Conservation (phyloP, 2,797 vertebrate species). For the Todus mexicanus region DNA sequence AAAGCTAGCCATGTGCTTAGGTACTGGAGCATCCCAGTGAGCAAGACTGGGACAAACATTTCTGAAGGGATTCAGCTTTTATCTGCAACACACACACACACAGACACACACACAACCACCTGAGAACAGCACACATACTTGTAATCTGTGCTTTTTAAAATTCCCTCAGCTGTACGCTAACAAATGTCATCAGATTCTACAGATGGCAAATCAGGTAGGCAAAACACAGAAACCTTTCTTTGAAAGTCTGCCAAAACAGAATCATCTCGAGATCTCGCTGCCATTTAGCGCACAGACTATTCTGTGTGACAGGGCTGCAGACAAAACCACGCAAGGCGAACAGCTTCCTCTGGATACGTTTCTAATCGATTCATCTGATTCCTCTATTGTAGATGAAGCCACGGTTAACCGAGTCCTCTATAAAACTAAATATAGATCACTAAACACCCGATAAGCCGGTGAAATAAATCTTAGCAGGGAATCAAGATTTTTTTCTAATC, state of each 20-base stretch:
- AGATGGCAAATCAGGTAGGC: slow-evolving; percentile 64
- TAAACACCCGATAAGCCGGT: slow-evolving; percentile 16
- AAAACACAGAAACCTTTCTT: slow-evolving; percentile 51
- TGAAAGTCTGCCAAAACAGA: slow-evolving; percentile 70
- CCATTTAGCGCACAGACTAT: slow-evolving; percentile 22
- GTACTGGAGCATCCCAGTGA: not conserved
- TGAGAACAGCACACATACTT: slow-evolving; percentile 32
- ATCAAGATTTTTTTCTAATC: slow-evolving; percentile 37
- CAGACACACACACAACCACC: not conserved
- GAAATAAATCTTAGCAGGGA: slow-evolving; percentile 4
- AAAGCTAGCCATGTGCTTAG: not conserved
- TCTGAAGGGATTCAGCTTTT: not conserved
- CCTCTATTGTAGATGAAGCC: slow-evolving; percentile 1
- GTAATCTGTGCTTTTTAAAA: not conserved
- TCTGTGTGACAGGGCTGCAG: slow-evolving; percentile 52
- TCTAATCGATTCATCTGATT: slow-evolving; percentile 19
- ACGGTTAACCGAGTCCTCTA: not conserved
- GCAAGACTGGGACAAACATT: not conserved
- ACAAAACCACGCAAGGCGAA: slow-evolving; percentile 4
- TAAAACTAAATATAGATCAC: slow-evolving; percentile 13
- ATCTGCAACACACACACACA: not conserved
- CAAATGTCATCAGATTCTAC: slow-evolving; percentile 65
- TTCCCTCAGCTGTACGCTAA: slow-evolving; percentile 25
- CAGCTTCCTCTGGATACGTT: not conserved
- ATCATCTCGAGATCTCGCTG: slow-evolving; percentile 60